Evolutionary conservation across 37 sponge, comb jelly and placozoan species (phyloP), one percentile per base, ranked within the genome.

Genomic region (Lycopodina hypogea): DNA sequence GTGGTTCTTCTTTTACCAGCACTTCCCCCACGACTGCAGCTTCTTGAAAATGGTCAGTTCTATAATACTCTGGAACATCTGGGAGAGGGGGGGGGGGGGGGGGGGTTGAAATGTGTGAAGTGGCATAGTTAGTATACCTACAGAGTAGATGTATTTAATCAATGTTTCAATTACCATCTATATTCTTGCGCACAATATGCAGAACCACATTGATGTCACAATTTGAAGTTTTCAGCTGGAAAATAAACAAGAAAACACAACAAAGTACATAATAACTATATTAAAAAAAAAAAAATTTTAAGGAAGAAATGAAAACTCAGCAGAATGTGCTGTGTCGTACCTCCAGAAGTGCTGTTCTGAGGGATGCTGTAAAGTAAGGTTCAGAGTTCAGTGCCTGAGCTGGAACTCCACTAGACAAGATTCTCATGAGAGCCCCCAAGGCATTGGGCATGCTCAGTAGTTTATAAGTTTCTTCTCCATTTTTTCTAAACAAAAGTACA

Each of bases 401-500:
- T 15, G 66, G 66, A 3, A 65, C 30, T 14, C 34, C 66, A 24
- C 35, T 12, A 32, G 66, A 65, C 30, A 65, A 8, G 26, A 65
- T 65, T 30, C 66, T 65, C 12, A 11, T 32, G 66, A 65, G 18
- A 32, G 66, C 18, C 26, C 18, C 35, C 30, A 2, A 12, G 3
- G 30, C 26, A 33, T 65, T 34, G 30, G 66, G 66, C 18, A 65
- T 65, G 34, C 66, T 65, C 30, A 65, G 34, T 14, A 65, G 66
- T 32, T 65, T 65, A 34, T 32, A 65, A 19, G 12, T 34, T 7
- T 65, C 11, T 65, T 65, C 66, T 33, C 35, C 66, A 65, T 65
- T 34, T 24, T 32, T 17, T 34, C 66, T 65, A 12, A 32, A 24
- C n/a, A 45, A 12, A 9, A 45, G 48, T 45, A 9, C 9, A 9